Percentiles rank a stretch among this genome's conserved stretches.
phyloP scores from a whole-genome alignment of 37 sponge, comb jelly and placozoan genomes.

The Tethya wilhelma region DNA sequence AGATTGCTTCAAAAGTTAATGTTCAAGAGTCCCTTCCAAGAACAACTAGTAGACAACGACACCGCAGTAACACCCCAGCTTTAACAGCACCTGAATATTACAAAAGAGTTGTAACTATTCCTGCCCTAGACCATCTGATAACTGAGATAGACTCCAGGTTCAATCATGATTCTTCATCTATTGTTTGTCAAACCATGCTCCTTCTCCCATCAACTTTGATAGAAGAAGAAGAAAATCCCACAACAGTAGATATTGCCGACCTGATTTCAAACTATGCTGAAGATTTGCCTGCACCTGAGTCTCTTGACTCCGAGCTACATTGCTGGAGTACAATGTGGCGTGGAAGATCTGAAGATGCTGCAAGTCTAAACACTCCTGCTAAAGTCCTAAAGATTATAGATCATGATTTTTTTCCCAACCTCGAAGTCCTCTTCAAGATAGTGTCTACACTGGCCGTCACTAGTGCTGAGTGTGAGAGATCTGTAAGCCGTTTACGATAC shows the following conservation, averaged over 20 bases:
- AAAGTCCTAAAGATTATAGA: slow-evolving; percentile 26
- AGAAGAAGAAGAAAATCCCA: background rate
- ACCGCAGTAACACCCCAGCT: slow-evolving; percentile 43
- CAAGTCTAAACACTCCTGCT: slow-evolving; percentile 28
- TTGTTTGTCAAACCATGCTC: slow-evolving; percentile 20
- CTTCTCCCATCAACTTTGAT: slow-evolving; percentile 33
- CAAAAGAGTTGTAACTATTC: slow-evolving; percentile 46
- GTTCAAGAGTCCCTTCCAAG: slow-evolving; percentile 37
- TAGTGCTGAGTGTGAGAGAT: slow-evolving; percentile 66
- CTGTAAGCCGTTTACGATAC: slow-evolving; percentile 43
- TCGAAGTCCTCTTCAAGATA: slow-evolving; percentile 33
- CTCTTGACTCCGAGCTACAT: slow-evolving; percentile 44
- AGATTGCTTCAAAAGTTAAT: slow-evolving; percentile 20
- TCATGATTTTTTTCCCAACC: slow-evolving; percentile 48
- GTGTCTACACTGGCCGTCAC: slow-evolving; percentile 47
- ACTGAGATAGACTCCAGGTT: slow-evolving; percentile 27
- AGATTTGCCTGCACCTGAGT: slow-evolving; percentile 24
- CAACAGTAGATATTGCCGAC: background rate
- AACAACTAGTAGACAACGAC: slow-evolving; percentile 31
- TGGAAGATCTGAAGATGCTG: slow-evolving; percentile 5
- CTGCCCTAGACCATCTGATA: slow-evolving; percentile 36
- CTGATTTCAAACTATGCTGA: slow-evolving; percentile 25
- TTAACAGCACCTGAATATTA: slow-evolving; percentile 20
- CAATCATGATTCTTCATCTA: background rate
- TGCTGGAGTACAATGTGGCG: slow-evolving; percentile 38